Base-by-base conservation (phyloP, 37 sponge, comb jelly and placozoan species). In the Beroe forskalii region DNA sequence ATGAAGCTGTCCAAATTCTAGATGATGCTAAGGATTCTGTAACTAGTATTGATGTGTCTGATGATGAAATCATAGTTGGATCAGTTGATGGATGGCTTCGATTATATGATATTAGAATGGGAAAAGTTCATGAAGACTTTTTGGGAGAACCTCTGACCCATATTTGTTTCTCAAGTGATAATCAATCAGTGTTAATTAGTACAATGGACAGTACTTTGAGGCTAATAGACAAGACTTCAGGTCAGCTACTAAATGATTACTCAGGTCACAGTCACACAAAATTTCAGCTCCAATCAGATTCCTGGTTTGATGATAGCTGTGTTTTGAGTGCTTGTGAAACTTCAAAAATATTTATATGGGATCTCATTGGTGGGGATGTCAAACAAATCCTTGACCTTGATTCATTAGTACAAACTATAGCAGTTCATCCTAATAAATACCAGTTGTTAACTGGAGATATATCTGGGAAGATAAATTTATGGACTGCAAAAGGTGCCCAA, bases 111-210 rank as follows among this genome's bases (percentile, higher is more conserved):
- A 80, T 80, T 8, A 32, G 86, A 80, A 41, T 80, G 44, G 86
- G 86, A 44, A 80, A 80, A 80, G 48, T 80, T 43, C 43, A 80
- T 44, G 86, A 80, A 42, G 86, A 80, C 30, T 80, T 80, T 80
- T 1, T 80, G 2, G 86, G 86, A n/a, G 86, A 80, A 43, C 48
- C 86, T 20, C 28, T 80, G 12, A 80, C 86, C 4, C 28, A 44
- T 80, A 48, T 80, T 4, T 44, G 55, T 43, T 44, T 80, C 4
- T 44, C 55, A 1, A 80, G 48, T 43, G 86, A 80, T 44, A 23
- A 43, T 38, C 86, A 80, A 44, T 44, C 55, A 41, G 55, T 80
- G 1, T n/a, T 80, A 27, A 37, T 80, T 1, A 44, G 48, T 20
- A 35, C 55, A 22, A 23, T 42, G 17, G 86, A 80, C 20, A 80